phyloP scores from a whole-genome alignment of 1,140 invertebrate genomes.

The Pollicipes pollicipes region DNA sequence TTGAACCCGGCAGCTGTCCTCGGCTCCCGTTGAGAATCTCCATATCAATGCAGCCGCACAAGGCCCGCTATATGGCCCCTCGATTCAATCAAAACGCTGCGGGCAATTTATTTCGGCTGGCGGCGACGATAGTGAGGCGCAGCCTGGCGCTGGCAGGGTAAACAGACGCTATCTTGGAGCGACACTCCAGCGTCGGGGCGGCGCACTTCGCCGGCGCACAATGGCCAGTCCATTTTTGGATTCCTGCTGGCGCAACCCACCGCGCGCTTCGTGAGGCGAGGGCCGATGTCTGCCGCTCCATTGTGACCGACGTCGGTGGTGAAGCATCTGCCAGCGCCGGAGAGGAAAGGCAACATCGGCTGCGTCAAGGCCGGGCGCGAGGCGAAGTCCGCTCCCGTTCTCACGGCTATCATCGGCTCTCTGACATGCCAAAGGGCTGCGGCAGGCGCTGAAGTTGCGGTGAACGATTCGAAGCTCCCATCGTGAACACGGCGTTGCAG shows the following conservation, averaged over 20 bases:
- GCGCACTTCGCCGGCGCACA: too few species aligned
- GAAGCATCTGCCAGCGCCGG: too few species aligned
- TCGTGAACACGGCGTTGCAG: not conserved
- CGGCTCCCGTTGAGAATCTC: not conserved
- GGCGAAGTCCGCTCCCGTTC: not conserved
- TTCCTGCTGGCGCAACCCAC: too few species aligned
- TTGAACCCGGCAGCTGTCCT: not conserved
- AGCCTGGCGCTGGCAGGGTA: not conserved
- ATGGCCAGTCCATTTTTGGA: too few species aligned
- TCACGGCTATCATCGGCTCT: not conserved
- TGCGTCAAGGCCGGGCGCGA: not conserved
- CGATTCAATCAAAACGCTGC: too few species aligned
- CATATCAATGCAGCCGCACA: not conserved
- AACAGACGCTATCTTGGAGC: not conserved
- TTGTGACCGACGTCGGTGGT: too few species aligned
- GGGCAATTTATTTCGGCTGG: not conserved
- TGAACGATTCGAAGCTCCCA: not conserved
- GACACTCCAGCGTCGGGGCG: not conserved
- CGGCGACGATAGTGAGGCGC: not conserved
- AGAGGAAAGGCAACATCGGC: not conserved
- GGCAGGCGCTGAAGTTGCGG: too few species aligned
- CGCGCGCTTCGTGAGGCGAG: too few species aligned
- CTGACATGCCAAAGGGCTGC: too few species aligned
- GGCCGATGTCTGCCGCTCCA: too few species aligned
- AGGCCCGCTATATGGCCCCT: not conserved